Evolutionary conservation across 1,140 invertebrate species (phyloP), one percentile per base, ranked within the genome.

Genomic region (Atta texana): DNA sequence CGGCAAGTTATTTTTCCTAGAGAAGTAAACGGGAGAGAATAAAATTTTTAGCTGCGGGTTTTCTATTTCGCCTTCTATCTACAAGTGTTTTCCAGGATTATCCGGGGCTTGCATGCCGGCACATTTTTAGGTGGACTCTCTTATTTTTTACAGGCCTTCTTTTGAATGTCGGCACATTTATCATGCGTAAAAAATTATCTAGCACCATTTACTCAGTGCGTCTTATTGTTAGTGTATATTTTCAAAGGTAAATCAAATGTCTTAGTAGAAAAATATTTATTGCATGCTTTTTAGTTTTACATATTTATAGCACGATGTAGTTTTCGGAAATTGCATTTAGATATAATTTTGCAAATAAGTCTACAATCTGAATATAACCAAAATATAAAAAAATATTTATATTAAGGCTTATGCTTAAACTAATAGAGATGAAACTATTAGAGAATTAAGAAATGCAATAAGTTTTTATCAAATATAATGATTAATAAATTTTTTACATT

Each of bases 21-120:
- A n/a, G 28, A 34, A 74, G 39, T 51, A 84, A 84, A 84, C 55
- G 44, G 18, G 59, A 75, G 44, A 34, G 21, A 75, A 74, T 84
- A 63, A 84, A 61, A 82, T 51, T 75, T 84, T 55, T 61, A 74
- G 24, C 18, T 21, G 55, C 8, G 39, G 28, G 14, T 84, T 84
- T 51, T 28, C 39, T 75, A 63, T 75, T 61, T 61, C 57, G 28
- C 24, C 3, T 14, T 74, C 24, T 24, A 51, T 81, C 77, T 75
- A 39, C 69, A n/a, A 49, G 3, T 57, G 80, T 84, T 63, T 61
- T 34, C 14, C 69, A 49, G 24, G 18, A 69, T 69, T 69, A 69
- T 69, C 39, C 44, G 21, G n/a, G 66, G 49, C 55, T 34, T 51
- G 18, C 66, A 71, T n/a, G 18, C 21, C 24, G 31, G 68, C 53